phyloP scores from a whole-genome alignment of 2,113 vertebrate genomes.

The Syngnathus typhle region DNA sequence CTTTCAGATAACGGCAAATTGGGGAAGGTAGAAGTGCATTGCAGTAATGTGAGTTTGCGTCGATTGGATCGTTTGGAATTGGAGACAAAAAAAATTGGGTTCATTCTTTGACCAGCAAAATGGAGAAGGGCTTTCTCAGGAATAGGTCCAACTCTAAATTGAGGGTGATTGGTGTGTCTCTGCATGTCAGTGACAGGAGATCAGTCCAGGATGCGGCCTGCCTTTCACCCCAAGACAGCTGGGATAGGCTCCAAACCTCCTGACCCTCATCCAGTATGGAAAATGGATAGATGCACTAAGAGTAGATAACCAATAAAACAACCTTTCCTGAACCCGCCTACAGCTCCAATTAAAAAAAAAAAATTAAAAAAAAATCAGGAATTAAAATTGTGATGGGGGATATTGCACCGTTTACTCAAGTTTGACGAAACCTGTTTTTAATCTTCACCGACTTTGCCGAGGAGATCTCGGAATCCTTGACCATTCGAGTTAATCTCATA shows the following conservation, averaged over 20 bases:
- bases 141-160: not conserved
- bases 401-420: not conserved
- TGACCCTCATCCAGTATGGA: not conserved
- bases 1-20: conserved; percentile 34
- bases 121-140: conserved; percentile 15
- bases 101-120: conserved; percentile 18
- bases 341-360: too few species aligned
- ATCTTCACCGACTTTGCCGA: conserved; percentile 64
- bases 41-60: conserved; percentile 36
- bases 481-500: conserved; percentile 64
- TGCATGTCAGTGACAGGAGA: not conserved
- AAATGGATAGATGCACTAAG: not conserved
- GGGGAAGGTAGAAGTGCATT: conserved; percentile 32
- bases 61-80: conserved; percentile 34
- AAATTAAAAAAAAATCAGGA: too few species aligned
- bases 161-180: conserved; percentile 1
- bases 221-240: not conserved
- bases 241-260: not conserved
- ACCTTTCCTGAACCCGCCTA: too few species aligned
- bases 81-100: conserved; percentile 35
- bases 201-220: not conserved
- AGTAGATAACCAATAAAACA: not conserved
- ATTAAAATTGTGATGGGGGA: too few species aligned
- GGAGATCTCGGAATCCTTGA: conserved; percentile 68
- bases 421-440: conserved; percentile 27